Evolutionary conservation across 2,888 invertebrate genomes (phyloP).

Genomic region (Tribolium freemani): DNA sequence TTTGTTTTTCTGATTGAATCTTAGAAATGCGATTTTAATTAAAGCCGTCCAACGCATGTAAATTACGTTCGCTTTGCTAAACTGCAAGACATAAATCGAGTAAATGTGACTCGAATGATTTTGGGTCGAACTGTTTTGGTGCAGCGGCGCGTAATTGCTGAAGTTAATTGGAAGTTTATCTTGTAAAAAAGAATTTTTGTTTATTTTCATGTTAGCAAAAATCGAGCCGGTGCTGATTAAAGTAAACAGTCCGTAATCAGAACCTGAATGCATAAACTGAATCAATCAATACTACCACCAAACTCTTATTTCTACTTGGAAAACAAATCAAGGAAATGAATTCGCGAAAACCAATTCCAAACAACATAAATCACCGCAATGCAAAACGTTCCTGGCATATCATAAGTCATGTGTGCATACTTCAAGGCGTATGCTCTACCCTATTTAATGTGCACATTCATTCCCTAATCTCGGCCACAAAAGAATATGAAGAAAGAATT

Average conservation of each 20-base stretch:
- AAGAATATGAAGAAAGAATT: constrained; percentile 36
- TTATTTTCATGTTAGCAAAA: constrained; percentile 25
- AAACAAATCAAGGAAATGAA: constrained; percentile 65
- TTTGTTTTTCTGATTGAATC: neutral
- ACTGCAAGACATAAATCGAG: constrained; percentile 15
- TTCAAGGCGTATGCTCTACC: constrained; percentile 43
- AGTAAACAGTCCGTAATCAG: constrained; percentile 53
- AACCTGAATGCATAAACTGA: constrained; percentile 49
- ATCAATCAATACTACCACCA: constrained; percentile 62
- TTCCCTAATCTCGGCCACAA: constrained; percentile 32
- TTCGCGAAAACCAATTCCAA: constrained; percentile 66
- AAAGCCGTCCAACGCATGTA: constrained; percentile 8
- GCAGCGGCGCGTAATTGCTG: constrained; percentile 11
- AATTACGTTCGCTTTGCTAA: constrained; percentile 2
- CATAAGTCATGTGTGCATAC: constrained; percentile 64
- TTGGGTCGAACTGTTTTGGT: constrained; percentile 13
- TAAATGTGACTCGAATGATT: constrained; percentile 9
- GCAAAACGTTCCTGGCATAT: constrained; percentile 65
- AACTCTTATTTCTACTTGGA: constrained; percentile 47
- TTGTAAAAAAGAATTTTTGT: constrained; percentile 15
- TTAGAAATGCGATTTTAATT: constrained; percentile 27
- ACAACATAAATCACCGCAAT: constrained; percentile 65
- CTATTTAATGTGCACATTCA: constrained; percentile 37
- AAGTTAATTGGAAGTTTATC: constrained; percentile 30
- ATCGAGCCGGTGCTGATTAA: constrained; percentile 47